Evolutionary conservation across 2,113 vertebrate genomes (phyloP).

Genomic region (Mormyrus lacerda): DNA sequence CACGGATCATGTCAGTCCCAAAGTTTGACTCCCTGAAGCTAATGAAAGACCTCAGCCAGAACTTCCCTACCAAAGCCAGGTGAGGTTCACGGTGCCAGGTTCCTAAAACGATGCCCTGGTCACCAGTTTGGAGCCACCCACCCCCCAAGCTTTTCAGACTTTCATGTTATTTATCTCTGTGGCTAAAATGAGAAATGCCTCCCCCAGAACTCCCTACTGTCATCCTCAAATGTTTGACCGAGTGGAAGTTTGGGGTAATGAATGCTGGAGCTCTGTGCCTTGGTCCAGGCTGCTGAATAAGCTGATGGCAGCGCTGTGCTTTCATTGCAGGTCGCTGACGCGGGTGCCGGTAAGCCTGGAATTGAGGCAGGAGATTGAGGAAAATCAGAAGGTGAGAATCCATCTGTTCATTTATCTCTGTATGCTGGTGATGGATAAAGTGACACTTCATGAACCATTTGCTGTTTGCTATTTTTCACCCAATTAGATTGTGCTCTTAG

Average conservation of each 20-base stretch:
- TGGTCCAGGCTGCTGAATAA: conserved; percentile 46
- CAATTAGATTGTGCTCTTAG: neutral
- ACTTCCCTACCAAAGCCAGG: conserved; percentile 94
- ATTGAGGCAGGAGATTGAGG: conserved; percentile 86
- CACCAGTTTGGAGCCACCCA: neutral
- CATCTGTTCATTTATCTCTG: conserved; percentile 14
- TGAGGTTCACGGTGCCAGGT: conserved; percentile 39
- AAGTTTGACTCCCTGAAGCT: conserved; percentile 82
- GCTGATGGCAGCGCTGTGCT: conserved; percentile 56
- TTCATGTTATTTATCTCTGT: neutral
- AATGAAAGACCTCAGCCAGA: conserved; percentile 87
- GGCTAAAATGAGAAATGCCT: conserved; percentile 30
- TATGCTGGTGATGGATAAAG: neutral
- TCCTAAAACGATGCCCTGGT: neutral
- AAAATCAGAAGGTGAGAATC: conserved; percentile 89
- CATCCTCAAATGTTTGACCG: conserved; percentile 44
- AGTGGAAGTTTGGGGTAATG: conserved; percentile 52
- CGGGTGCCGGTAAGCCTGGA: conserved; percentile 76
- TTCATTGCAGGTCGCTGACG: conserved; percentile 83
- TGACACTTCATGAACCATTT: neutral
- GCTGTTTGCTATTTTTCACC: neutral
- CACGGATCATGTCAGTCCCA: conserved; percentile 74
- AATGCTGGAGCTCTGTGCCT: conserved; percentile 55
- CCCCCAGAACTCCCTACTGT: conserved; percentile 46
- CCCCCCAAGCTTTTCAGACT: neutral